Percentiles rank a stretch among this genome's conserved stretches.
phyloP scores from a whole-genome alignment of 2,888 invertebrate genomes.

The Zele albiditarsus region DNA sequence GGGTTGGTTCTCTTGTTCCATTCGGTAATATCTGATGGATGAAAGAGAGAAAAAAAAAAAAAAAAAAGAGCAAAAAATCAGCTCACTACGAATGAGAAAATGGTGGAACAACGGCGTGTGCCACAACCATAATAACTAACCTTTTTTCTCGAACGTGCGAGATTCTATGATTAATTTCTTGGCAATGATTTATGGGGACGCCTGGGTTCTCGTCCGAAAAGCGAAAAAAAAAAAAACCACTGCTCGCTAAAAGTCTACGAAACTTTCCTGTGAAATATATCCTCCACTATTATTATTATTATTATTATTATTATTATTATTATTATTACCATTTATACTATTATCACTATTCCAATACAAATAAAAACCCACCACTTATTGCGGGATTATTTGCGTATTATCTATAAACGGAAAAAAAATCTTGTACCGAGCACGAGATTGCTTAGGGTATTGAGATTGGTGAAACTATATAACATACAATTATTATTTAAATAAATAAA shows the following conservation, averaged over 20 bases:
- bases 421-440: too few relatives aligned
- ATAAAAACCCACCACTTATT: too few relatives aligned
- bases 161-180: conserved; percentile 9
- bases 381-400: too few relatives aligned
- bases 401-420: too few relatives aligned
- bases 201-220: neutral
- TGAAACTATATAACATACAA: too few relatives aligned
- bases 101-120: neutral
- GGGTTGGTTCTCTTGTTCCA: neutral
- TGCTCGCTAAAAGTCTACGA: neutral
- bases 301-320: neutral
- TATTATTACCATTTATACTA: neutral
- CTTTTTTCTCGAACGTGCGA: conserved; percentile 13
- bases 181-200: conserved; percentile 9
- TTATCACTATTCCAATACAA: neutral
- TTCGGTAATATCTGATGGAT: conserved; percentile 2
- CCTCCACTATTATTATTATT: neutral
- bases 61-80: neutral
- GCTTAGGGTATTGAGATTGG: too few relatives aligned
- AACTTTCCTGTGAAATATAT: conserved; percentile 8
- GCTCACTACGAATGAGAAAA: neutral
- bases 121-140: conserved; percentile 7
- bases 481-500: too few relatives aligned
- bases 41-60: neutral
- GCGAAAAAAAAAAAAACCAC: neutral